Conservation (phyloP, 2,888 invertebrate genomes). For the Mesorhabditis belari region DNA sequence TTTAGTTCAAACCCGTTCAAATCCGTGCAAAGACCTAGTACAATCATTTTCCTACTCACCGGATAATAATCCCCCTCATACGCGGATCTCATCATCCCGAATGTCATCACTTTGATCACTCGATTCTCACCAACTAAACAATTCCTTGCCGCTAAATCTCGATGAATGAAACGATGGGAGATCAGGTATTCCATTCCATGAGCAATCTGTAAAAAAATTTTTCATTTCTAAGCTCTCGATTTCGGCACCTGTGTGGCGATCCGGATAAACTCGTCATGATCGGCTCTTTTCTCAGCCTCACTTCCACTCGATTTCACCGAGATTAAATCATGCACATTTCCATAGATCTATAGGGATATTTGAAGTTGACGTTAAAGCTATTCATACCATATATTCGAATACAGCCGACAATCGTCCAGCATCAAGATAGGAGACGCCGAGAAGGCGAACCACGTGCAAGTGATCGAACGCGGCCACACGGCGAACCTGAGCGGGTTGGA, state of each 20-base stretch:
- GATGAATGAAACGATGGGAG: conserved; percentile 86
- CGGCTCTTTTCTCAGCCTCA: conserved; percentile 18
- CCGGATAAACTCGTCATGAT: conserved; percentile 70
- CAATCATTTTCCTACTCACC: no score
- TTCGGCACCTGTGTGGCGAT: conserved; percentile 65
- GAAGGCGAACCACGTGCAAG: conserved; percentile 86
- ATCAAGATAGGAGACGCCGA: conserved; percentile 66
- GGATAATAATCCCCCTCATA: conserved; percentile 82
- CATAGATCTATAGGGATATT: conserved; percentile 58
- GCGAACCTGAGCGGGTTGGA: conserved; percentile 3
- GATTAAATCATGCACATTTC: conserved; percentile 91
- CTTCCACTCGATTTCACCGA: background rate
- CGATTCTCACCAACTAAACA: conserved; percentile 89
- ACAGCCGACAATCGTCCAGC: conserved; percentile 7
- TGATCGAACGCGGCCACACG: conserved; percentile 82
- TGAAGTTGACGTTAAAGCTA: conserved; percentile 52
- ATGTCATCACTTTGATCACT: conserved; percentile 84
- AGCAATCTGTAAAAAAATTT: conserved; percentile 65
- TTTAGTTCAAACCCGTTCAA: no score
- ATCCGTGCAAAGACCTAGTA: no score
- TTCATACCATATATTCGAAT: conserved; percentile 16
- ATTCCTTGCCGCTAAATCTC: conserved; percentile 90
- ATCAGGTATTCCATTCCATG: conserved; percentile 64
- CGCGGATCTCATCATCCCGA: conserved; percentile 85
- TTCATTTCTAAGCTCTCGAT: background rate